A percentile compares a stretch with the other conserved stretches of the same genome.
Conservation (phyloP, 1,140 invertebrate genomes). For the Aphaenogaster rudis region DNA sequence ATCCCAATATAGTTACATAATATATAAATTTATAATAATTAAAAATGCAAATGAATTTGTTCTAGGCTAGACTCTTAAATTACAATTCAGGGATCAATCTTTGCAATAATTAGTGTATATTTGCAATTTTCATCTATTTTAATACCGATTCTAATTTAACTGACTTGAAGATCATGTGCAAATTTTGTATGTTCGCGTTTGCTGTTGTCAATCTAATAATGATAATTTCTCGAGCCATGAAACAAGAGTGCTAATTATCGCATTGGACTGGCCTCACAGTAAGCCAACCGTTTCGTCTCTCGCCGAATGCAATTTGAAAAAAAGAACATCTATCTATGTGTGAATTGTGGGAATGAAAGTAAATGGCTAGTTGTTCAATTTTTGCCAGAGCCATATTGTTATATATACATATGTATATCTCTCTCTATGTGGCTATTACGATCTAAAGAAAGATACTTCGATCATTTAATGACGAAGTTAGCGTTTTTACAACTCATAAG, state of each 20-base stretch:
- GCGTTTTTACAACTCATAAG: neutral
- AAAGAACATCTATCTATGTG: constrained; percentile 60
- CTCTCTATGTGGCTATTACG: constrained; percentile 38
- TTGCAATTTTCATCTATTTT: constrained; percentile 5
- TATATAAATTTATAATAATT: neutral
- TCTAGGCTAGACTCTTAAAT: constrained; percentile 30
- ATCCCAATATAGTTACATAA: neutral
- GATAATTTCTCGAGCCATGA: neutral
- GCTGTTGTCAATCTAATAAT: neutral
- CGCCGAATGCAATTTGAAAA: constrained; percentile 66
- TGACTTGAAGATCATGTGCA: neutral
- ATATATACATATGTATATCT: constrained; percentile 24
- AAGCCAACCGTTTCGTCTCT: constrained; percentile 59
- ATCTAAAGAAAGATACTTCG: constrained; percentile 47
- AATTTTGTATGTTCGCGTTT: neutral
- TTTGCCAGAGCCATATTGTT: constrained; percentile 67
- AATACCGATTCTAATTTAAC: neutral
- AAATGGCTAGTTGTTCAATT: constrained; percentile 73
- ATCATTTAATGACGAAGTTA: neutral
- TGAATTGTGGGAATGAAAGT: constrained; percentile 76
- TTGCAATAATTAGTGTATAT: constrained; percentile 17
- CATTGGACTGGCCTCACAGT: constrained; percentile 59
- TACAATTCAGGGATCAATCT: neutral
- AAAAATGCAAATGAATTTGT: neutral
- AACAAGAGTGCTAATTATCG: constrained; percentile 35